These are phyloP conservation scores for Eleginops maclovinus DNA, from an alignment of 2,113 vertebrate species.

Conservation along the genomic window DNA sequence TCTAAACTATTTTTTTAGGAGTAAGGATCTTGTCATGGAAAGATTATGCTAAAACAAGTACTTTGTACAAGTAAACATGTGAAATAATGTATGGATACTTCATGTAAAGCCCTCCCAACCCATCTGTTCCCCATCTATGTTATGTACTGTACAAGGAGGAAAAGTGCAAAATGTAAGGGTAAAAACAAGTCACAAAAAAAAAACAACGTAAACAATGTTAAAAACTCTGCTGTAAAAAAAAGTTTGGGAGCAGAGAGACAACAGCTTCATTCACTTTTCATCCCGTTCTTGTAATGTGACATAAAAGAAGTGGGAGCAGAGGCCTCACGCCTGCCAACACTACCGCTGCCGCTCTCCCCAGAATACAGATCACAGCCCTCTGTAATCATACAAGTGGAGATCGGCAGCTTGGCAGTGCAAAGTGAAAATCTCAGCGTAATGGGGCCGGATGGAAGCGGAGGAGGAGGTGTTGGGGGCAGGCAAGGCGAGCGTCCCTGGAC, in stretches of 20 bases:
- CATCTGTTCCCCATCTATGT: background rate
- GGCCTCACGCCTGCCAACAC: constrained; percentile 48
- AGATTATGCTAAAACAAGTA: constrained; percentile 12
- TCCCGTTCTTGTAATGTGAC: constrained; percentile 39
- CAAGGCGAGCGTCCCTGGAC: constrained; percentile 59
- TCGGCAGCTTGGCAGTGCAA: constrained; percentile 50
- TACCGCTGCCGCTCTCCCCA: constrained; percentile 23
- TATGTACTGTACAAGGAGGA: constrained; percentile 1
- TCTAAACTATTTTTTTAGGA: constrained; percentile 8
- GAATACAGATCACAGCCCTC: constrained; percentile 65
- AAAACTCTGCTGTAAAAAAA: constrained; percentile 28
- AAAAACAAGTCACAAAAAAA: constrained; percentile 1
- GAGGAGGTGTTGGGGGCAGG: constrained; percentile 18
- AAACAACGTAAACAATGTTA: constrained; percentile 25
- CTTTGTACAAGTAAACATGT: constrained; percentile 37
- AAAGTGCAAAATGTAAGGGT: constrained; percentile 23
- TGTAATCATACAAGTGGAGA: constrained; percentile 52
- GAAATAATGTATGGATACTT: constrained; percentile 35
- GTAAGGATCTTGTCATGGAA: constrained; percentile 4
- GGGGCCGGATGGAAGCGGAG: constrained; percentile 37
- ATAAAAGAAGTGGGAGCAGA: constrained; percentile 44
- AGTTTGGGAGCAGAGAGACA: constrained; percentile 52
- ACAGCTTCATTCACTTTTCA: constrained; percentile 49
- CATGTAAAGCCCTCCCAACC: background rate
- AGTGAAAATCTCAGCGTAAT: constrained; percentile 48